phyloP scores from a whole-genome alignment of 2,888 invertebrate genomes.

The Amphimallon solstitiale region DNA sequence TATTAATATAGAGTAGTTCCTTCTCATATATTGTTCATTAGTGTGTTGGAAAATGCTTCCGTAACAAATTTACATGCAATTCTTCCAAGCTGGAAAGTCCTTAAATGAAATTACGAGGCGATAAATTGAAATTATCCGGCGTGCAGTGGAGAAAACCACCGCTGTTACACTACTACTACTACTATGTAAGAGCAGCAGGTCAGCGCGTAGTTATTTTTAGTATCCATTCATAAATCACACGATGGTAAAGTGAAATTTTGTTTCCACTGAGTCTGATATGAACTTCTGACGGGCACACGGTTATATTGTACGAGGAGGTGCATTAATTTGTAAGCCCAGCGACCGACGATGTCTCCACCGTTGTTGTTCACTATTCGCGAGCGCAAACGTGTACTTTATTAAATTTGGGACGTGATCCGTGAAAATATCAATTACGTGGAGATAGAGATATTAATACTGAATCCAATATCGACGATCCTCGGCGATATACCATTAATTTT shows the following conservation, averaged over 20 bases:
- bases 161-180: conserved; percentile 6
- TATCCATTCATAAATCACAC: conserved; percentile 1
- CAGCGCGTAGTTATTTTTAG: too few relatives aligned
- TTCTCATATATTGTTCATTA: too few relatives aligned
- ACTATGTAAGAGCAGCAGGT: not conserved
- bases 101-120: too few relatives aligned
- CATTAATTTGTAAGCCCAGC: not conserved
- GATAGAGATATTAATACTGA: not conserved
- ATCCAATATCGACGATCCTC: not conserved
- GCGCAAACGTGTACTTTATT: not conserved
- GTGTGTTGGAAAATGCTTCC: too few relatives aligned
- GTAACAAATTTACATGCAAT: too few relatives aligned
- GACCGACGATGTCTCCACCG: not conserved
- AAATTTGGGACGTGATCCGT: conserved; percentile 10
- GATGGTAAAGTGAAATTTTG: not conserved
- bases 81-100: too few relatives aligned
- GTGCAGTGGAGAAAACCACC: too few relatives aligned
- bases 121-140: too few relatives aligned
- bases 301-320: not conserved
- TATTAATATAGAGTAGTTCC: too few relatives aligned
- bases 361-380: too few relatives aligned
- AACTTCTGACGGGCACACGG: not conserved
- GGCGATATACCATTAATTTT: not conserved
- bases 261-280: not conserved
- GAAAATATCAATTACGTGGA: conserved; percentile 5